phyloP scores from a whole-genome alignment of 2,797 vertebrate species.

The Enteromius paludinosus region DNA sequence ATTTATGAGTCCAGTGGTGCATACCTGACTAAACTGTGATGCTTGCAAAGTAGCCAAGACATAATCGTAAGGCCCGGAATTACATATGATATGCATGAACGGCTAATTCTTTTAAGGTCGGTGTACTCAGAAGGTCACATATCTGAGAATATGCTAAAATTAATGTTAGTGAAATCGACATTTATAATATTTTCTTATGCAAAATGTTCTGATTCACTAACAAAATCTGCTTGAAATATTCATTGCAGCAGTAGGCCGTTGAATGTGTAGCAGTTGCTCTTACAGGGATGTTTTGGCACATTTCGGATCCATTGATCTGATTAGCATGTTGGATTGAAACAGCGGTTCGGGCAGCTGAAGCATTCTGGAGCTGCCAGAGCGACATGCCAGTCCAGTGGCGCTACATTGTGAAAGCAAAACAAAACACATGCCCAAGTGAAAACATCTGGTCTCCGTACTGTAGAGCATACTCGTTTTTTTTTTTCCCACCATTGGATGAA shows the following conservation, averaged over 20 bases:
- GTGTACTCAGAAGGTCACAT: not conserved
- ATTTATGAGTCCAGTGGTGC: constrained; percentile 71
- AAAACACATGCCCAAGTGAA: constrained; percentile 56
- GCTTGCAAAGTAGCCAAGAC: constrained; percentile 67
- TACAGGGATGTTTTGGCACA: constrained; percentile 33
- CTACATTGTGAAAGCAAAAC: constrained; percentile 57
- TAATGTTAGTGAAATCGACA: constrained; percentile 47
- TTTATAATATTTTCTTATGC: constrained; percentile 20
- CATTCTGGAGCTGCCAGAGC: constrained; percentile 30
- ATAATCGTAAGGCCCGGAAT: constrained; percentile 67
- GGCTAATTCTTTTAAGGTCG: not conserved
- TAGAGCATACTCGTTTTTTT: constrained; percentile 15
- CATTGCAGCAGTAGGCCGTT: constrained; percentile 17
- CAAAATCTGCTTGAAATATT: constrained; percentile 19
- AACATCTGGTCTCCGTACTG: constrained; percentile 60
- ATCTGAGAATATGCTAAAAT: constrained; percentile 22
- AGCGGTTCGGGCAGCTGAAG: constrained; percentile 24
- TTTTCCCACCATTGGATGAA: constrained; percentile 34
- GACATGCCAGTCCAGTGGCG: constrained; percentile 44
- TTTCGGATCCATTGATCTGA: constrained; percentile 41
- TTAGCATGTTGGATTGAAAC: constrained; percentile 47
- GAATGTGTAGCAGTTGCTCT: constrained; percentile 41
- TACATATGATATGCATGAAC: constrained; percentile 52
- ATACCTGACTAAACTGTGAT: constrained; percentile 69
- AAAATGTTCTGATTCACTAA: constrained; percentile 26